Percentiles rank a stretch among this genome's conserved stretches.
These are phyloP conservation scores for Garra rufa DNA, from an alignment of 2,113 vertebrate species.

Conservation along the genomic window DNA sequence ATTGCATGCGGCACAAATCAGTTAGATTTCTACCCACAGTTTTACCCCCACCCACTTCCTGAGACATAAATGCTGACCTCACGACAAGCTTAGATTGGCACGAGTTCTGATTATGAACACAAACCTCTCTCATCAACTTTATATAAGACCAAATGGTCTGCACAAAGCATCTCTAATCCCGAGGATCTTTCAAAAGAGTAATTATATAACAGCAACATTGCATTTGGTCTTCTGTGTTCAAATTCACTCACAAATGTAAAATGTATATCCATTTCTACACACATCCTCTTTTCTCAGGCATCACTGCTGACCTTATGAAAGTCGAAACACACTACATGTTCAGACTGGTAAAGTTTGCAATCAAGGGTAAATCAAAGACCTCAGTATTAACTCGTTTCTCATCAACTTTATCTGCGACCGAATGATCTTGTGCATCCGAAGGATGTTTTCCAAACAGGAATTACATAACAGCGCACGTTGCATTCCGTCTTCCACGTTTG, in stretches of 20 bases:
- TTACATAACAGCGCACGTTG: too few relatives aligned
- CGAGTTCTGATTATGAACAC: neutral
- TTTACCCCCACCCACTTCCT: constrained; percentile 56
- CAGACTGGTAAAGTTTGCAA: too few relatives aligned
- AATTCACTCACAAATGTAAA: neutral
- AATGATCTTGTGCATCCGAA: too few relatives aligned
- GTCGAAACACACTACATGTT: too few relatives aligned
- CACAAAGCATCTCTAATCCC: neutral
- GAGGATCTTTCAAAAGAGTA: neutral
- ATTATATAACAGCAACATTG: neutral
- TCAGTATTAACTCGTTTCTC: too few relatives aligned
- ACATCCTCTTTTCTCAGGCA: too few relatives aligned
- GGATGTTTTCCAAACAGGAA: too few relatives aligned
- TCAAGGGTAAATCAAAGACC: too few relatives aligned
- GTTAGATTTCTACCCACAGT: constrained; percentile 43
- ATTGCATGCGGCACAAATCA: neutral
- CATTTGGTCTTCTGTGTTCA: neutral
- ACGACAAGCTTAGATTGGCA: neutral
- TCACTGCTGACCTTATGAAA: too few relatives aligned
- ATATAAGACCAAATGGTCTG: neutral
- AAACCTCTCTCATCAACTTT: neutral
- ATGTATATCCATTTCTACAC: too few relatives aligned
- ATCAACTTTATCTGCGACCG: too few relatives aligned
- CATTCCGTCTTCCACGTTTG: too few relatives aligned
- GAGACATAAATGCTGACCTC: constrained; percentile 29